These are phyloP conservation scores for Nematostella vectensis DNA, from an alignment of 92 coral and sea anemone species.

Conservation along the genomic window DNA sequence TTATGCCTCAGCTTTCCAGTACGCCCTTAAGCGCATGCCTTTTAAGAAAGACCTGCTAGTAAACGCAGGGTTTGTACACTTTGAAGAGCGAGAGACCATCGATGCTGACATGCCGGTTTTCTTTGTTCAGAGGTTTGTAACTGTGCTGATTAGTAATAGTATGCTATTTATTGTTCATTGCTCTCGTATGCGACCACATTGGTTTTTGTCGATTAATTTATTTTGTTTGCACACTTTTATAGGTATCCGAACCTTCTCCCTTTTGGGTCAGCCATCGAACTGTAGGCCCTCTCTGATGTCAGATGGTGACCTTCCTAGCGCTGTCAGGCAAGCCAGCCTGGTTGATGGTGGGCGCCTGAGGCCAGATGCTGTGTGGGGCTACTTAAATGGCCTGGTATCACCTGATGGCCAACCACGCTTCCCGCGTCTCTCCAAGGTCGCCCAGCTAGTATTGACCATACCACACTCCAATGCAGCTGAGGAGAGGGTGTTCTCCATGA, in stretches of 20 bases:
- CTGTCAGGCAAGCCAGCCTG: neutral
- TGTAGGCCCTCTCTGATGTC: conserved; percentile 26
- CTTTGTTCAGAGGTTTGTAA: conserved; percentile 36
- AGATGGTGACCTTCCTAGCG: conserved; percentile 6
- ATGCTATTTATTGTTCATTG: neutral
- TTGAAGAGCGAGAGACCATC: conserved; percentile 26
- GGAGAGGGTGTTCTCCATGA: no score
- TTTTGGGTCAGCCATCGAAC: conserved; percentile 24
- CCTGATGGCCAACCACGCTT: conserved; percentile 49
- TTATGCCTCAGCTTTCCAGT: conserved; percentile 26
- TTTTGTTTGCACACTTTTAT: no score
- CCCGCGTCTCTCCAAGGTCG: conserved; percentile 16
- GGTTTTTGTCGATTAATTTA: no score
- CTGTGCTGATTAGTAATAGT: no score
- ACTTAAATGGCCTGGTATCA: conserved; percentile 14
- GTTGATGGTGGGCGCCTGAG: conserved; percentile 6
- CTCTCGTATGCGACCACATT: no score
- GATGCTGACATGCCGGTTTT: conserved; percentile 24
- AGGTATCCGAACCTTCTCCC: conserved; percentile 56
- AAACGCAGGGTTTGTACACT: conserved; percentile 40
- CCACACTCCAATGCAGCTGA: no score
- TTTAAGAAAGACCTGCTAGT: conserved; percentile 34
- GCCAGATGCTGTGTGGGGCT: conserved; percentile 44
- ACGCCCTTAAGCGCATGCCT: conserved; percentile 38
- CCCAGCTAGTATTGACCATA: conserved; percentile 33